phyloP scores from a whole-genome alignment of 2,797 vertebrate genomes.

The Sylvilagus floridanus region DNA sequence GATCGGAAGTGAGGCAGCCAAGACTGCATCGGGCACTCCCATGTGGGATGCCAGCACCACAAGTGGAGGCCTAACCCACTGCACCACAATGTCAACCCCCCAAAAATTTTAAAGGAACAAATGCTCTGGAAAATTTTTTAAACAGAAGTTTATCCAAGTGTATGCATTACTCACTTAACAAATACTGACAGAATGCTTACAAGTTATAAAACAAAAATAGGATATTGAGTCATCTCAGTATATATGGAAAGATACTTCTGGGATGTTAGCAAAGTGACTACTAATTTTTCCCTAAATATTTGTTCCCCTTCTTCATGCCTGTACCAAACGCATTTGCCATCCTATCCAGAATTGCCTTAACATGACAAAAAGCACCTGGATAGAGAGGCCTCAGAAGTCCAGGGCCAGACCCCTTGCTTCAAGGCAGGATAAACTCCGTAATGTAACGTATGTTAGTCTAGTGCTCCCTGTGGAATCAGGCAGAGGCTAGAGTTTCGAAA shows the following conservation, averaged over 20 bases:
- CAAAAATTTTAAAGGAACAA: not conserved
- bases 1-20: no score
- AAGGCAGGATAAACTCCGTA: not conserved
- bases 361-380: not conserved
- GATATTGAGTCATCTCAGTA: not conserved
- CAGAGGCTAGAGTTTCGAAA: constrained; percentile 24
- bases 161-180: constrained; percentile 11
- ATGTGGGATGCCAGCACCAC: no score
- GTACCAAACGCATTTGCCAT: not conserved
- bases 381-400: not conserved
- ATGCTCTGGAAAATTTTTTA: not conserved
- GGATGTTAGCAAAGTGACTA: not conserved
- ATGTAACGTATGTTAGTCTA: not conserved
- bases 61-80: no score
- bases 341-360: not conserved
- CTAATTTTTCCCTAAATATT: not conserved
- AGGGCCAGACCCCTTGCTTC: not conserved
- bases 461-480: not conserved
- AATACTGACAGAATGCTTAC: not conserved
- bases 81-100: no score
- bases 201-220: not conserved
- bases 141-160: not conserved
- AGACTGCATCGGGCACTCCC: no score
- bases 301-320: not conserved
- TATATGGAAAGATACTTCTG: not conserved